A percentile compares a stretch with the other conserved stretches of the same genome.
phyloP scores from a whole-genome alignment of 2,113 vertebrate species.

The Psettodes erumei region DNA sequence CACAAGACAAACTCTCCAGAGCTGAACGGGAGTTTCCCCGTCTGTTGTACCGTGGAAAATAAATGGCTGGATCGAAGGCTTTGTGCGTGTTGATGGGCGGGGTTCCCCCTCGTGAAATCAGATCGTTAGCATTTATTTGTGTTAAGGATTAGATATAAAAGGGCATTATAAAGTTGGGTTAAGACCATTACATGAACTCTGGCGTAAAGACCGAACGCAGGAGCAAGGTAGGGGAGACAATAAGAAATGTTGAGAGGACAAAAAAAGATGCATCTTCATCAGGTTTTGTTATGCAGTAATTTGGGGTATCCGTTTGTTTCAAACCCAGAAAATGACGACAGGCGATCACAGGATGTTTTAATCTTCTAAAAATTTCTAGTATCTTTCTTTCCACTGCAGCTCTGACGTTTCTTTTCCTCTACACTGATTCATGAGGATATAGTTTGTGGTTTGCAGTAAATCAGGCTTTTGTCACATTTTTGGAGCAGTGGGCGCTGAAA shows the following conservation, averaged over 20 bases:
- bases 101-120: conserved; percentile 23
- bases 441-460: too few relatives aligned
- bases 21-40: neutral
- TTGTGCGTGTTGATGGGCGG: conserved; percentile 9
- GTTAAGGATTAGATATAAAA: neutral
- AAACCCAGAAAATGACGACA: neutral
- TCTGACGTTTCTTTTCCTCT: too few relatives aligned
- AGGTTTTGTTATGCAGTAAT: neutral
- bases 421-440: too few relatives aligned
- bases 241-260: too few relatives aligned
- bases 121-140: neutral
- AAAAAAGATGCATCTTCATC: too few relatives aligned
- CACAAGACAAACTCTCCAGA: neutral
- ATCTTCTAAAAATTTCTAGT: neutral
- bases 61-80: conserved; percentile 3
- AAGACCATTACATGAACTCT: neutral
- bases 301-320: neutral
- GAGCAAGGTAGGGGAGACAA: neutral
- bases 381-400: neutral
- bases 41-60: conserved; percentile 4
- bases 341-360: neutral
- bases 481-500: neutral
- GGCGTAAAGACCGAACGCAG: neutral
- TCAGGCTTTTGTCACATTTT: too few relatives aligned
- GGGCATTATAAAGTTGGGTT: neutral